Evolutionary conservation across 1,140 invertebrate genomes (phyloP), one percentile per base, ranked within the genome.

Genomic region (Wasmannia auropunctata): DNA sequence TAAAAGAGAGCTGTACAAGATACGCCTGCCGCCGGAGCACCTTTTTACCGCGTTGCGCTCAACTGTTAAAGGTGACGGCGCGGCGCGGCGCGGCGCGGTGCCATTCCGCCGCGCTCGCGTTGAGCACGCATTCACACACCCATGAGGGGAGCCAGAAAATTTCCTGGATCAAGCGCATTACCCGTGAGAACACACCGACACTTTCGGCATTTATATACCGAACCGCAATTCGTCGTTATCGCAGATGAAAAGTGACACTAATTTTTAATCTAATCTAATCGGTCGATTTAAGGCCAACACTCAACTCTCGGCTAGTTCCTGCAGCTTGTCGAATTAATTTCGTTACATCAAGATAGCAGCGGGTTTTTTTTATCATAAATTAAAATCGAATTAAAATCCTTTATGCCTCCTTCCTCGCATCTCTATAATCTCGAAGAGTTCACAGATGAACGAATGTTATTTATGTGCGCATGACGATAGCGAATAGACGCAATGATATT

Each of bases 161-260:
- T 80, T 67, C 76, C 14, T 67, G 63, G 62, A 80, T n/a, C n/a
- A n/a, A n/a, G n/a, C 25, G 43, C 11, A 40, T 40, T 40, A 54
- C 11, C n/a, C 77, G 77, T 80, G 77, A 80, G 77, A 80, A 69
- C 63, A 69, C 11, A 69, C 14, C 77, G 77, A 69, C 62, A 80
- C 46, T 54, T 69, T 54, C 28, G 34, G 34, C 34, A 80, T 80
- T 54, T 22, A n/a, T n/a, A n/a, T n/a, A 49, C 28, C 58, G 19
- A 79, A 5, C 10, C 0, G 8, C 22, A 51, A 65, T 79, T 51
- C 8, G 28, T 51, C n/a, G n/a, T n/a, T n/a, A 65, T 22, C 31
- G 11, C 4, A 40, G 4, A 28, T 43, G 60, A n/a, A 76, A 28
- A 60, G 7, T 7, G 22, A 62, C 25, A 62, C 11, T 58, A 16